A percentile compares a stretch with the other conserved stretches of the same genome.
Evolutionary conservation across 2,888 invertebrate genomes (phyloP).

Genomic region (Mythimna pallens): DNA sequence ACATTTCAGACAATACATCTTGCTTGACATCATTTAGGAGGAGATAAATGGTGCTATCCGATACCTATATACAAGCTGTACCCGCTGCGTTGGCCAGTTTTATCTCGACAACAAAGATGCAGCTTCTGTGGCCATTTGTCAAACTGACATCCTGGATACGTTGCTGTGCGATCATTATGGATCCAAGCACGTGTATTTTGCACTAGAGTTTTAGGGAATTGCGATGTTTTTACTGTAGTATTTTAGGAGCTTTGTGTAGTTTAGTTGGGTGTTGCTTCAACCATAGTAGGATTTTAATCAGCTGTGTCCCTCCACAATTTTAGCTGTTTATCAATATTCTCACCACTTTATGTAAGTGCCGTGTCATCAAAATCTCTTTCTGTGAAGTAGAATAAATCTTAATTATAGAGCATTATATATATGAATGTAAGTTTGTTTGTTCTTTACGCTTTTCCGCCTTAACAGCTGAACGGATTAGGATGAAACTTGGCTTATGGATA

Average conservation of each 20-base stretch:
- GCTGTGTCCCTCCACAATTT: no score
- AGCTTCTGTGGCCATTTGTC: constrained; percentile 57
- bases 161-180: constrained; percentile 44
- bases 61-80: constrained; percentile 31
- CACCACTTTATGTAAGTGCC: no score
- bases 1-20: constrained; percentile 45
- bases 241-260: not conserved
- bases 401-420: no score
- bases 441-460: no score
- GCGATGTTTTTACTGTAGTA: constrained; percentile 1
- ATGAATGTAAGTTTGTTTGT: no score
- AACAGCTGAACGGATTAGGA: no score
- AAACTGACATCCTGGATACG: constrained; percentile 47
- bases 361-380: no score
- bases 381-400: no score
- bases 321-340: no score
- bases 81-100: constrained; percentile 54
- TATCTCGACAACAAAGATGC: constrained; percentile 61
- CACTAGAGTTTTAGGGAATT: constrained; percentile 7
- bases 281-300: not conserved
- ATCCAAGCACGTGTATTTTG: constrained; percentile 34
- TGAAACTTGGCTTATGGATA: no score
- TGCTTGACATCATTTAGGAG: constrained; percentile 52
- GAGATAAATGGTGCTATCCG: constrained; percentile 54
- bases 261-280: not conserved